Evolutionary conservation across 1,140 invertebrate genomes (phyloP).

Genomic region (Zaprionus vittiger): DNA sequence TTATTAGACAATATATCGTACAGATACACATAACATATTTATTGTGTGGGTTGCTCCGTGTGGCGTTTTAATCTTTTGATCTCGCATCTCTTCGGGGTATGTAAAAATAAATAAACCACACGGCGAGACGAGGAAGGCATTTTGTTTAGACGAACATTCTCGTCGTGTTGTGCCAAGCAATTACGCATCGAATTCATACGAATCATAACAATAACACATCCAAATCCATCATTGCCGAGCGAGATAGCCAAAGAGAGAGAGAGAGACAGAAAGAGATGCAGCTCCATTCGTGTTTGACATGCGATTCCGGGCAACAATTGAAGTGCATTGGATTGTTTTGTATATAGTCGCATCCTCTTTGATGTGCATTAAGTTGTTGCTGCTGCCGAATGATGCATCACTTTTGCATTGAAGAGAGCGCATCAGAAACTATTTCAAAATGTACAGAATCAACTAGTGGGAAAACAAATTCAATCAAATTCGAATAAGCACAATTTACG

Average conservation of each 20-base stretch:
- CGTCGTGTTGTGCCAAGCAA: slow-evolving; percentile 46
- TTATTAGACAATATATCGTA: slow-evolving; percentile 71
- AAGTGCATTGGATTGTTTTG: slow-evolving; percentile 30
- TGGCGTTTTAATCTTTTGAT: slow-evolving; percentile 61
- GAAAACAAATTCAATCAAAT: not conserved
- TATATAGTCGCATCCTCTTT: slow-evolving; percentile 37
- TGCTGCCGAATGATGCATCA: slow-evolving; percentile 35
- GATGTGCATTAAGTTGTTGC: slow-evolving; percentile 51
- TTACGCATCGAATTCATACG: slow-evolving; percentile 72
- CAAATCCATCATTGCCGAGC: slow-evolving; percentile 59
- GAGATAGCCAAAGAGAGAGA: not conserved
- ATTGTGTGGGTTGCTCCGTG: slow-evolving; percentile 21
- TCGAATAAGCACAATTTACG: too few species aligned
- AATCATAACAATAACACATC: slow-evolving; percentile 80
- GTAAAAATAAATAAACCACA: slow-evolving; percentile 65
- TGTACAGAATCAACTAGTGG: not conserved
- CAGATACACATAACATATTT: slow-evolving; percentile 7
- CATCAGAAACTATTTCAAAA: not conserved
- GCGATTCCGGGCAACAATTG: slow-evolving; percentile 56
- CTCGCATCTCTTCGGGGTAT: slow-evolving; percentile 17
- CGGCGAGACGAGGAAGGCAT: slow-evolving; percentile 15
- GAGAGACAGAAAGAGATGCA: not conserved
- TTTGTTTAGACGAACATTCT: slow-evolving; percentile 51
- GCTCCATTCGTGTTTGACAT: slow-evolving; percentile 44
- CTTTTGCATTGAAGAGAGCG: slow-evolving; percentile 18